Base-by-base conservation (phyloP, 2,888 invertebrate genomes). In the Troilus luridus region DNA sequence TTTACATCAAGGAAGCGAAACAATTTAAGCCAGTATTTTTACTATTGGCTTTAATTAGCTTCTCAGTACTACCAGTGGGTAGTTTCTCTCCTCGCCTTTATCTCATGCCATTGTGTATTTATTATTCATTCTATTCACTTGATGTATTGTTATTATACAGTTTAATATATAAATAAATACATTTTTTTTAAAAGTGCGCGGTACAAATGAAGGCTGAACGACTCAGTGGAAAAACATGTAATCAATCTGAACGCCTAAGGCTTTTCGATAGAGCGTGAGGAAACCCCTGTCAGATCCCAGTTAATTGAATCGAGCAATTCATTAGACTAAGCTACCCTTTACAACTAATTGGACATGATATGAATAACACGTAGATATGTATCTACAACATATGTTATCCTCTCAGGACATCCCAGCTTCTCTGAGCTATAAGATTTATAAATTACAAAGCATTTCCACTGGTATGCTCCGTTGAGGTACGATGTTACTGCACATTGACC, bases 261-360 rank as follows among this genome's bases (percentile, higher is more conserved):
- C 64, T 3, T 64, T 64, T 64, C n/a, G 64, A 19, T 10, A n/a
- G n/a, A n/a, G n/a, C 64, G n/a, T 2, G n/a, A 64, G 64, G 64
- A 64, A 64, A 64, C n/a, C 64, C n/a, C n/a, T 64, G n/a, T n/a
- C n/a, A 11, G 64, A 64, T 64, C 10, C 19, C 9, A 19, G 19
- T 64, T 64, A 19, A 64, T 64, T 64, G n/a, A 64, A 64, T 64
- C 64, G 19, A 64, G 64, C 64, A 64, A 64, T 64, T 64, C 64
- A 64, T 64, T 64, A n/a, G n/a, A 9, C 64, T 10, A 10, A 64
- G 64, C 64, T n/a, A 9, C 11, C n/a, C 11, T 10, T 9, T 9
- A n/a, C 1, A 64, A n/a, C 64, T n/a, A 64, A 64, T 64, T 64
- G 64, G 64, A 1, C 64, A 64, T 64, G n/a, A 9, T 64, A 64